These are phyloP conservation scores for Metallyticus violacea DNA, from an alignment of 2,888 invertebrate genomes.

Conservation along the genomic window DNA sequence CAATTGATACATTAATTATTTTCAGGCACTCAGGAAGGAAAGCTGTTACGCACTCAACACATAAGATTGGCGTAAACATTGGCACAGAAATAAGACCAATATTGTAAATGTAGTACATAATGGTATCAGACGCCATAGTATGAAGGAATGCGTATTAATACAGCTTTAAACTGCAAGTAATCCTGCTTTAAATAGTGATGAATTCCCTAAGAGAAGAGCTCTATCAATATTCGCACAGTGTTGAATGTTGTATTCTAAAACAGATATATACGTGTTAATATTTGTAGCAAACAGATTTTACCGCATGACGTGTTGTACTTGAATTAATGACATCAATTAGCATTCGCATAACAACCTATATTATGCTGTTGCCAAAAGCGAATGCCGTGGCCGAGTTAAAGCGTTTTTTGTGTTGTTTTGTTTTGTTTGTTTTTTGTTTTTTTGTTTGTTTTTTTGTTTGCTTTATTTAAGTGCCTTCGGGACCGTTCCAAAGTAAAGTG, in stretches of 20 bases:
- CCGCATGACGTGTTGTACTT: too few relatives aligned
- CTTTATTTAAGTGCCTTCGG: too few relatives aligned
- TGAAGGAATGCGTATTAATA: background rate
- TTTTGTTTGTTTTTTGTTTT: too few relatives aligned
- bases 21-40: background rate
- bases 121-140: background rate
- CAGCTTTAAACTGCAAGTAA: background rate
- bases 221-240: background rate
- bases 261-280: background rate
- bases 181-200: background rate
- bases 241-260: background rate
- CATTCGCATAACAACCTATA: too few relatives aligned
- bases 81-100: background rate
- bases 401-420: too few relatives aligned
- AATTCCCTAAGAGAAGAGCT: background rate
- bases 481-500: too few relatives aligned
- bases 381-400: too few relatives aligned
- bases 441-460: too few relatives aligned
- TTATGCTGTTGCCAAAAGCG: too few relatives aligned
- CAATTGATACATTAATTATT: background rate
- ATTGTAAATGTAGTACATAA: background rate
- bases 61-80: background rate
- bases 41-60: background rate
- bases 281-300: background rate
- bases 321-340: too few relatives aligned